Evolutionary conservation across 2,113 vertebrate genomes (phyloP), one percentile per base, ranked within the genome.

Genomic region (Arothron firmamentum): DNA sequence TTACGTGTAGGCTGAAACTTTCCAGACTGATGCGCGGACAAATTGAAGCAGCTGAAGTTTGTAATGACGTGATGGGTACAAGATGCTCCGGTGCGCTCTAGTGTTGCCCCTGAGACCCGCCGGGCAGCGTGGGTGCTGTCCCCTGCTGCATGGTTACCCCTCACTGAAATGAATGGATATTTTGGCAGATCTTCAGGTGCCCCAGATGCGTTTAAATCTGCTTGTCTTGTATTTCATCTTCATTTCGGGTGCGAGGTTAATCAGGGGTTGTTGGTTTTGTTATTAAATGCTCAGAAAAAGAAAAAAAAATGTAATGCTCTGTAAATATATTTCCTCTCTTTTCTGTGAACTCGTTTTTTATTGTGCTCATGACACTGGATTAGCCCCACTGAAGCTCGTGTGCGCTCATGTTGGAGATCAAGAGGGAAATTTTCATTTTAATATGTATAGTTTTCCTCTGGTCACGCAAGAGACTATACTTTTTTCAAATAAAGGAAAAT

Each of bases 1-100:
- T 67, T 97, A 96, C n/a, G 95, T 98, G 5, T 98, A 90, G 52
- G 34, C 6, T 16, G 20, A 13, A 48, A 23, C 56, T 42, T 1
- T 43, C 13, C n/a, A 17, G 43, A 15, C 16, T 45, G 13, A 15
- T 45, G 13, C 13, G 12, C 34, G 2, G 34, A 38, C 18, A 49
- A 49, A 17, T 19, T 9, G 9, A n/a, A 49, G 14, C 43, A 5
- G 13, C 43, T 45, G 43, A 16, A 16, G 16, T 45, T 45, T 14
- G 16, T 13, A 45, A 45, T 45, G 43, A 45, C 43, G 43, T 17
- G 18, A 21, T 23, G 49, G 5, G 49, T 12, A 12, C 20, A 7
- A 53, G 25, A 53, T 14, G 52, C 52, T 4, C 21, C 50, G 49
- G 41, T 49, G n/a, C 47, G 17, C 18, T 17, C 9, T 12, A 12